Evolutionary conservation across 30 jellyfish, hydroid and myxozoan species (phyloP).

Genomic region (Pseudorhiza aurosa): DNA sequence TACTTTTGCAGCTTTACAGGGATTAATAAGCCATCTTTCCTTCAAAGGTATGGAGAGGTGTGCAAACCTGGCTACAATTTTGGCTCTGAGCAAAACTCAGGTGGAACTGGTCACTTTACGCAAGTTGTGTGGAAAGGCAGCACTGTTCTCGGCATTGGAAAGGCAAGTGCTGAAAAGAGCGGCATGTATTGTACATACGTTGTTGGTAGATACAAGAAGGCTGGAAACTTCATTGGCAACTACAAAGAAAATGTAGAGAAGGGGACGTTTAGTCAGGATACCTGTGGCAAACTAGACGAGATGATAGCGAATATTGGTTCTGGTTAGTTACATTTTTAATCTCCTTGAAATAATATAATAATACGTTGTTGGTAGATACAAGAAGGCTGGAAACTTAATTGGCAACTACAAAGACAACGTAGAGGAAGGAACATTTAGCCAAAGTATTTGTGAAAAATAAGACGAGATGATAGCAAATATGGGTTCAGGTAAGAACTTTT

Average conservation of each 20-base stretch:
- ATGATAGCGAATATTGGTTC: slow-evolving; percentile 26
- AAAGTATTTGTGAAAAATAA: slow-evolving; percentile 31
- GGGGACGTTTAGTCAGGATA: slow-evolving; percentile 38
- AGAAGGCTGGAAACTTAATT: slow-evolving; percentile 73
- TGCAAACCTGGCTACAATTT: slow-evolving; percentile 77
- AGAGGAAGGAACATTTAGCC: slow-evolving; percentile 53
- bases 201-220: slow-evolving; percentile 74
- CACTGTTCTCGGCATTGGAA: slow-evolving; percentile 73
- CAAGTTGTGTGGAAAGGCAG: slow-evolving; percentile 86
- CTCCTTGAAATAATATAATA: no score
- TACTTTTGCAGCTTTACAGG: no score
- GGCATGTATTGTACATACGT: slow-evolving; percentile 65
- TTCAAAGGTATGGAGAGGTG: slow-evolving; percentile 89
- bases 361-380: slow-evolving; percentile 79
- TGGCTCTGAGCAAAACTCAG: slow-evolving; percentile 25
- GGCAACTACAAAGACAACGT: slow-evolving; percentile 63
- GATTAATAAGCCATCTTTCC: no score
- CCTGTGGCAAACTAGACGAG: slow-evolving; percentile 34
- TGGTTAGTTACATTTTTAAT: background rate
- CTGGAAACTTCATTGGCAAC: slow-evolving; percentile 75
- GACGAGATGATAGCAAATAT: slow-evolving; percentile 49
- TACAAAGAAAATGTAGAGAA: slow-evolving; percentile 57
- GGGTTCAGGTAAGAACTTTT: slow-evolving; percentile 19
- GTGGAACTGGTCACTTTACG: slow-evolving; percentile 80
- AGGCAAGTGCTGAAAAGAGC: slow-evolving; percentile 44